A percentile compares a stretch with the other conserved stretches of the same genome.
phyloP scores from a whole-genome alignment of 2,113 vertebrate genomes.

The Hepsetus odoe region DNA sequence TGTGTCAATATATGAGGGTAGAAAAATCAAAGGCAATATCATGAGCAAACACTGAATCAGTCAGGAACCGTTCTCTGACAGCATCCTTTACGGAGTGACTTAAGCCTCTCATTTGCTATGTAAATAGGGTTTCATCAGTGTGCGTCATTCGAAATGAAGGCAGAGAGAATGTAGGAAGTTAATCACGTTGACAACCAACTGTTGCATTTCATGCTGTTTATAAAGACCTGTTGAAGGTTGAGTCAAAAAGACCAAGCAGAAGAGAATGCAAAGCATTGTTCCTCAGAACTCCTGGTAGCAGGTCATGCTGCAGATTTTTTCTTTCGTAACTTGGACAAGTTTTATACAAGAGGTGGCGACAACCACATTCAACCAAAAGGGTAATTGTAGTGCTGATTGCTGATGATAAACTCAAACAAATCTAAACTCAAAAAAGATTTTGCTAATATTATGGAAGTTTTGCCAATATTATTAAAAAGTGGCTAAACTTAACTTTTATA shows the following conservation, averaged over 20 bases:
- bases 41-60: conserved; percentile 36
- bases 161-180: neutral
- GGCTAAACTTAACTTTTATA: too few species aligned
- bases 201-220: conserved; percentile 1
- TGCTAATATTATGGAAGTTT: too few species aligned
- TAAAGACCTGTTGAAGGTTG: neutral
- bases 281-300: conserved; percentile 31
- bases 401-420: too few species aligned
- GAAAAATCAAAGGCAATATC: conserved; percentile 39
- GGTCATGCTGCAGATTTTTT: conserved; percentile 21
- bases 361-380: too few species aligned
- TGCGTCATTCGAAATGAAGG: conserved; percentile 26
- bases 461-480: too few species aligned
- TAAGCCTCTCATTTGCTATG: conserved; percentile 50
- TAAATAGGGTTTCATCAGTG: conserved; percentile 38
- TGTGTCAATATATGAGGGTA: conserved; percentile 49
- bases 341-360: too few species aligned
- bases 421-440: too few species aligned
- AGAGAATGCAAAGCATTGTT: conserved; percentile 34
- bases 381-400: neutral
- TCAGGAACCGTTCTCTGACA: conserved; percentile 21
- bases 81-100: conserved; percentile 22
- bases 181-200: conserved; percentile 6
- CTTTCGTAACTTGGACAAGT: too few species aligned
- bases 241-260: conserved; percentile 11